phyloP scores from a whole-genome alignment of 1,140 invertebrate genomes.

The Drosophila chauvacae region DNA sequence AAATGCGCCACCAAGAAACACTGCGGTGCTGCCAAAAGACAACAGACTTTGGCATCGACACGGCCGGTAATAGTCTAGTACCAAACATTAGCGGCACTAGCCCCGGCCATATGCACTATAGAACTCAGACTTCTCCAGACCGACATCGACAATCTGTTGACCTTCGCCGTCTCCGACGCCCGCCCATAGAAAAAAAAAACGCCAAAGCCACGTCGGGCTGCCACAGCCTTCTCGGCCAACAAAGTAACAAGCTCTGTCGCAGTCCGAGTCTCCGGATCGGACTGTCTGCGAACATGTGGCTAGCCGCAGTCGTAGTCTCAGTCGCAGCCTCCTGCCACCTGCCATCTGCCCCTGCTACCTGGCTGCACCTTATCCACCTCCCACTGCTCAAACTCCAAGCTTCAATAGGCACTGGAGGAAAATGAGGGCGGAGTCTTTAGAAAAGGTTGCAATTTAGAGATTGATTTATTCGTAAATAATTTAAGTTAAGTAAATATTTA shows the following conservation, averaged over 20 bases:
- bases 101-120: conserved; percentile 7
- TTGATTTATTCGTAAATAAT: neutral
- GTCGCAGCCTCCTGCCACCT: conserved; percentile 26
- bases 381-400: conserved; percentile 13
- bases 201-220: conserved; percentile 30
- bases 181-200: conserved; percentile 67
- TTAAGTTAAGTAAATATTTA: neutral
- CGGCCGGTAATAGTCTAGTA: conserved; percentile 13
- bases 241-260: conserved; percentile 50
- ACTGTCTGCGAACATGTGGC: conserved; percentile 41
- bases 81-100: conserved; percentile 9
- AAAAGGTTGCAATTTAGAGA: neutral
- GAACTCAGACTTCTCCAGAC: conserved; percentile 31
- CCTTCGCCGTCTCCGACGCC: conserved; percentile 78
- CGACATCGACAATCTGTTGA: conserved; percentile 79
- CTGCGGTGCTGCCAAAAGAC: conserved; percentile 4
- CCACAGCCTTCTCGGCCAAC: conserved; percentile 37
- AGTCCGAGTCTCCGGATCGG: conserved; percentile 31
- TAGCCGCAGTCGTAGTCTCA: conserved; percentile 35
- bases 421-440: neutral
- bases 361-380: conserved; percentile 10
- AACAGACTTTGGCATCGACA: conserved; percentile 34
- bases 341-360: conserved; percentile 15
- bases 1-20: conserved; percentile 38
- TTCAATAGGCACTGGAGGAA: conserved; percentile 9